Evolutionary conservation across 2,888 invertebrate species (phyloP), one percentile per base, ranked within the genome.

Genomic region (Platypus cylindrus): DNA sequence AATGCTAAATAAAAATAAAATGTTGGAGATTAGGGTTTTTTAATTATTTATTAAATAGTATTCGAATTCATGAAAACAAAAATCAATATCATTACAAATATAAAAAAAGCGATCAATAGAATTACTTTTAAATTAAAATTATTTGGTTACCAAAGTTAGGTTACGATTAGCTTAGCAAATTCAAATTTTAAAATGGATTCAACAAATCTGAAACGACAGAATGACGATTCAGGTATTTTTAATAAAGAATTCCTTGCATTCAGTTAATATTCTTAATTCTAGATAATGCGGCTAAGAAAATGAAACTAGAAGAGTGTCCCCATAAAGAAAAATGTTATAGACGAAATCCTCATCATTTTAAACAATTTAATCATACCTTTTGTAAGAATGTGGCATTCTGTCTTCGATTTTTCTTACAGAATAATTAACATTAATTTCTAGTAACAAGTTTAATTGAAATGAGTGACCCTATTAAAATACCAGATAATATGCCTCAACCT

Each of bases 311-410:
- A 44, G 60, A 64, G 38, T 91, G 90, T 56, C 75, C 73, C 11
- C 87, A 81, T 58, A 80, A 76, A 5, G 73, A 73, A 17, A 73
- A 71, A 46, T 91, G 91, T 53, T 90, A 81, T 52, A 69, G 91
- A 33, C 73, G 75, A 50, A 90, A 89, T 64, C 84, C 85, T 1
- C 72, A 77, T 37, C 93, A 93, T 60, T 81, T 89, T 41, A 68
- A 69, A 40, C 82, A 89, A 58, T 87, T 71, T 58, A 69, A 71
- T 20, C 91, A 91, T 67, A 71, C 75, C 5, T 82, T 85, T 54
- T 70, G 86, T 86, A 67, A 72, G 72, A 64, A n/a, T n/a, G n/a
- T n/a, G n/a, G n/a, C n/a, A n/a, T 9, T 13, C 27, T 7, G 9
- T 7, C 9, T 20, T 9, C 20, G 5, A 9, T 9, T 17, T 12